Evolutionary conservation across 2,113 vertebrate genomes (phyloP).

Genomic region (Progne subis): DNA sequence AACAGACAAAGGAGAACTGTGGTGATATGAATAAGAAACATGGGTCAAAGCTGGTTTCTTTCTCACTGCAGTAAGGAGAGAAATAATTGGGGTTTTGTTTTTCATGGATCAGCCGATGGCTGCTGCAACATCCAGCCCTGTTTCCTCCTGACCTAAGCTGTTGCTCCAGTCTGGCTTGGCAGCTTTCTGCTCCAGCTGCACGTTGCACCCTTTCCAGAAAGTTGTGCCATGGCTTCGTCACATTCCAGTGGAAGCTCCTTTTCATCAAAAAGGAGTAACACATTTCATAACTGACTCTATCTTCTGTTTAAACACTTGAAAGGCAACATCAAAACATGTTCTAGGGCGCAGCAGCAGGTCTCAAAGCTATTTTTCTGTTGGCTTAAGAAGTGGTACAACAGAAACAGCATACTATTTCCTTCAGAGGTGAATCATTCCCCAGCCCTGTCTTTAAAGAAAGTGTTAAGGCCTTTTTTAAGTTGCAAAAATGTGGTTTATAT

Average conservation of each 20-base stretch:
- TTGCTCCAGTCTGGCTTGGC: not conserved
- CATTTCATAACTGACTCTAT: not conserved
- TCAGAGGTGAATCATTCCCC: not conserved
- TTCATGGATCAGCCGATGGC: fast-evolving
- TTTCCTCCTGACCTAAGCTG: not conserved
- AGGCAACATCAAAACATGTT: not conserved
- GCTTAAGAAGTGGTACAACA: not conserved
- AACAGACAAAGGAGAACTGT: not conserved
- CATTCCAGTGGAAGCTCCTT: not conserved
- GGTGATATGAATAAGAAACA: not conserved
- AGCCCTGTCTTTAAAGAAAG: not conserved
- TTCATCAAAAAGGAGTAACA: not conserved
- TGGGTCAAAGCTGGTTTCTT: not conserved
- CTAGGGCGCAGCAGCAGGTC: not conserved
- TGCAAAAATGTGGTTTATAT: not conserved
- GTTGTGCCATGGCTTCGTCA: fast-evolving
- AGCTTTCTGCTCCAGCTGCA: not conserved
- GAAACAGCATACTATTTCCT: not conserved
- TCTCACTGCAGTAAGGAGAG: not conserved
- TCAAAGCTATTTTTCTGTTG: not conserved
- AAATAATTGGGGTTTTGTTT: not conserved
- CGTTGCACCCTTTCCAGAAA: not conserved
- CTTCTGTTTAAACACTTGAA: not conserved
- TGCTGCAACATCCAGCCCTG: not conserved
- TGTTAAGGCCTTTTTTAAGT: not conserved